A percentile compares a stretch with the other conserved stretches of the same genome.
phyloP scores from a whole-genome alignment of 2,113 vertebrate species.

The Tonatia bakeri region DNA sequence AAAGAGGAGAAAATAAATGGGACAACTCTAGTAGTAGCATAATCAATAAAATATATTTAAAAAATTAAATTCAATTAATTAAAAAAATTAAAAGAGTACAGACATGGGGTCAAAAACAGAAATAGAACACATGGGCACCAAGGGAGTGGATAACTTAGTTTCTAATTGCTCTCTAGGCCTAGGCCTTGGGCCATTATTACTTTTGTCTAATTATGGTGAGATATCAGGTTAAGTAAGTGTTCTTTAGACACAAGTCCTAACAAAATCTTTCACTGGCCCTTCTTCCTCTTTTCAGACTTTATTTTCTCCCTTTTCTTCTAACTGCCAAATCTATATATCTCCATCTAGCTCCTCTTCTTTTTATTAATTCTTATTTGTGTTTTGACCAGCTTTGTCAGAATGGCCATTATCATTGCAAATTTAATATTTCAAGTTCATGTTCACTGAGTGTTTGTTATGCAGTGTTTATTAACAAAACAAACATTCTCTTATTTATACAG shows the following conservation, averaged over 20 bases:
- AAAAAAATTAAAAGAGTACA: background rate
- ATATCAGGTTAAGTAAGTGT: background rate
- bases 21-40: too few species aligned
- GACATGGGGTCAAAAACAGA: background rate
- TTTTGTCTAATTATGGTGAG: background rate
- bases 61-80: too few species aligned
- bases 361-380: background rate
- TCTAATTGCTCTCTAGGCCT: background rate
- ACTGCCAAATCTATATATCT: background rate
- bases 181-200: background rate
- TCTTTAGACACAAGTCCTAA: background rate
- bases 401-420: background rate
- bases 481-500: background rate
- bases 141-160: background rate
- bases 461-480: background rate
- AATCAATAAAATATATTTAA: too few species aligned
- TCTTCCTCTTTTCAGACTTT: background rate
- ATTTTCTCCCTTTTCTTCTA: background rate
- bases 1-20: too few species aligned
- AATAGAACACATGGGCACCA: background rate
- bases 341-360: background rate
- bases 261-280: background rate
- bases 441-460: background rate
- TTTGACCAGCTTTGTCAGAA: background rate
- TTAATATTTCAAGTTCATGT: background rate